A percentile compares a stretch with the other conserved stretches of the same genome.
Conservation (phyloP, 2,113 vertebrate species). For the Epinephelus moara region DNA sequence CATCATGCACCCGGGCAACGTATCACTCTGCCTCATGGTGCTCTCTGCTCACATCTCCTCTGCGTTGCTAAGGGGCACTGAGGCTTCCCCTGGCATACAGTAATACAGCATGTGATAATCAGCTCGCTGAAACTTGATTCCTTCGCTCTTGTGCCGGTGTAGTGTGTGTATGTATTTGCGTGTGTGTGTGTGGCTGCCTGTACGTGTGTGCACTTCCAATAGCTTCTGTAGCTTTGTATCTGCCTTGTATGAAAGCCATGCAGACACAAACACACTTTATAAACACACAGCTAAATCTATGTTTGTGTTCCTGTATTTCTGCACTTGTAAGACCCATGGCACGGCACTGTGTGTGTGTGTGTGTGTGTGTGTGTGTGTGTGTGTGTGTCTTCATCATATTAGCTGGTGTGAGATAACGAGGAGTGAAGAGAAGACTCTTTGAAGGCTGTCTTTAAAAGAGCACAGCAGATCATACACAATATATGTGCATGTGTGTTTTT, state of each 20-base stretch:
- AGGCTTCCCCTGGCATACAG: slow-evolving; percentile 59
- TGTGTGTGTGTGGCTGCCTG: not conserved
- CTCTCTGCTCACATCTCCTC: slow-evolving; percentile 53
- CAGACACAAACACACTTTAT: not conserved
- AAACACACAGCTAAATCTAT: not conserved
- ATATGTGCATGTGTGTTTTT: slow-evolving; percentile 17
- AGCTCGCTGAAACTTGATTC: slow-evolving; percentile 51
- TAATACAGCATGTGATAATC: slow-evolving; percentile 65
- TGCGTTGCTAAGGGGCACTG: slow-evolving; percentile 52
- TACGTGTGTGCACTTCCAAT: slow-evolving; percentile 23
- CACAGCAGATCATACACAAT: slow-evolving; percentile 51
- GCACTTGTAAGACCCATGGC: not conserved
- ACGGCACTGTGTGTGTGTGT: not conserved
- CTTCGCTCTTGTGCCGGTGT: slow-evolving; percentile 11
- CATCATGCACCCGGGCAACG: slow-evolving; percentile 48
- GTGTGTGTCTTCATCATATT: slow-evolving; percentile 34
- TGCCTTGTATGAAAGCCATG: not conserved
- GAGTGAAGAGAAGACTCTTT: slow-evolving; percentile 67
- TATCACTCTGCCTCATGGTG: slow-evolving; percentile 39
- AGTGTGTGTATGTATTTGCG: not conserved
- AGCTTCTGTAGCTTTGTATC: slow-evolving; percentile 25
- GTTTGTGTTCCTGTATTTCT: slow-evolving; percentile 27
- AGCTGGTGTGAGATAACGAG: slow-evolving; percentile 71
- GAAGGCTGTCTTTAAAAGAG: slow-evolving; percentile 72
- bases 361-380: not conserved